A percentile compares a stretch with the other conserved stretches of the same genome.
These are phyloP conservation scores for Cantharis rustica DNA, from an alignment of 2,888 invertebrate genomes.

Conservation along the genomic window DNA sequence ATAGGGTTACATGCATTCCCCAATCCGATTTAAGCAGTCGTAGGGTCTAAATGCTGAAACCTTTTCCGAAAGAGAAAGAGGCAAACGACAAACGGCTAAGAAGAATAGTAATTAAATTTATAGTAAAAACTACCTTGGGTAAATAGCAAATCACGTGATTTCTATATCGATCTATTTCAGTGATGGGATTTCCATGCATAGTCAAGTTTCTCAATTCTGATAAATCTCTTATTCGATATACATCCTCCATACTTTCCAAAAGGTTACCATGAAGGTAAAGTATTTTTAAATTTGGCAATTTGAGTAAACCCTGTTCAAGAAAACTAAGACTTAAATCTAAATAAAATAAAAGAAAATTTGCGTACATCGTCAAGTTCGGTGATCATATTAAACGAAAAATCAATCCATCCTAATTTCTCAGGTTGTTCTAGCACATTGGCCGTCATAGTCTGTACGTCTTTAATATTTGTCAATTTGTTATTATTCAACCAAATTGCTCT, in stretches of 20 bases:
- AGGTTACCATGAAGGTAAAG: conserved; percentile 68
- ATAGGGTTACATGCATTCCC: too few species aligned
- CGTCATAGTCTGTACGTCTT: conserved; percentile 51
- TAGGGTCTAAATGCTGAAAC: too few species aligned
- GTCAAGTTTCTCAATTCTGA: conserved; percentile 60
- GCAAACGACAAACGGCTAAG: too few species aligned
- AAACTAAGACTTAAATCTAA: neutral
- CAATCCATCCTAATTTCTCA: conserved; percentile 58
- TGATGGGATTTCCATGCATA: conserved; percentile 64
- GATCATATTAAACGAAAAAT: conserved; percentile 59
- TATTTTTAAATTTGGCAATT: conserved; percentile 61
- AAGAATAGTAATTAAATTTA: too few species aligned
- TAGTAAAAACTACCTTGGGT: conserved; percentile 50
- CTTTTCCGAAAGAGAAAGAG: too few species aligned
- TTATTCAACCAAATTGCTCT: conserved; percentile 60
- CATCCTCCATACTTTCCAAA: conserved; percentile 58
- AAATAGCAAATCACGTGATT: conserved; percentile 52
- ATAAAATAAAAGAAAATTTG: neutral
- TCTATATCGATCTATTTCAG: conserved; percentile 52
- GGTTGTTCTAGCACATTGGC: conserved; percentile 54
- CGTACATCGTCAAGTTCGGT: conserved; percentile 52
- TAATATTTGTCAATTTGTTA: conserved; percentile 53
- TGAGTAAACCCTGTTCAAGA: conserved; percentile 46
- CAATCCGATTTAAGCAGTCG: too few species aligned
- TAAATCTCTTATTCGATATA: conserved; percentile 58